Evolutionary conservation across 1,140 invertebrate species (phyloP).

Genomic region (Danaus plexippus): DNA sequence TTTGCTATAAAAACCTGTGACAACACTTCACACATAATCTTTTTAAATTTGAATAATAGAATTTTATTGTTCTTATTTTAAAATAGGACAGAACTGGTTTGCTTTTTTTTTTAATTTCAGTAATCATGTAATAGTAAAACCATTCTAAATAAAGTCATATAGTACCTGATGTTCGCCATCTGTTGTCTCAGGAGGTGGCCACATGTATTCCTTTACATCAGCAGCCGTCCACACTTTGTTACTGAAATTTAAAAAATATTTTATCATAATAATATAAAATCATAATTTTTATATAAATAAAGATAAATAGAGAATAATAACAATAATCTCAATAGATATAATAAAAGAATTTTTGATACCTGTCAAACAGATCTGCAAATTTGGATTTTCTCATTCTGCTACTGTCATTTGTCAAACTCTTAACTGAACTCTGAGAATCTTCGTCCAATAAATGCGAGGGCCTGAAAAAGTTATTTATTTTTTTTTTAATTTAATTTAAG

Average conservation of each 20-base stretch:
- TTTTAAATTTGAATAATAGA: no score
- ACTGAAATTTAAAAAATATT: constrained; percentile 38
- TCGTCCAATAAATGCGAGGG: constrained; percentile 77
- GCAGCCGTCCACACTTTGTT: constrained; percentile 84
- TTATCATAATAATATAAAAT: not conserved
- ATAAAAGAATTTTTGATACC: constrained; percentile 48
- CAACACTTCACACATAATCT: no score
- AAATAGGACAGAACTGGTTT: no score
- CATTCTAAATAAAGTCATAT: constrained; percentile 6
- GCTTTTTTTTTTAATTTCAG: no score
- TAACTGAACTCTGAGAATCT: constrained; percentile 83
- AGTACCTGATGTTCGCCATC: constrained; percentile 55
- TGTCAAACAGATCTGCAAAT: constrained; percentile 82
- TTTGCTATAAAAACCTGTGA: no score
- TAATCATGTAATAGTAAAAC: no score
- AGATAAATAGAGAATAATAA: constrained; percentile 5
- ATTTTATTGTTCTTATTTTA: no score
- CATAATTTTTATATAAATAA: not conserved
- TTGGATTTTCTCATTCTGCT: constrained; percentile 79
- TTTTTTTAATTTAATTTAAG: constrained; percentile 6
- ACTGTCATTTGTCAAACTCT: constrained; percentile 80
- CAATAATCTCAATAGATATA: not conserved
- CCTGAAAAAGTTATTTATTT: constrained; percentile 33
- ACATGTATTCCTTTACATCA: constrained; percentile 94
- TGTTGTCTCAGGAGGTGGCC: constrained; percentile 80